These are phyloP conservation scores for Leguminivora glycinivorella DNA, from an alignment of 1,140 invertebrate genomes.

Conservation along the genomic window DNA sequence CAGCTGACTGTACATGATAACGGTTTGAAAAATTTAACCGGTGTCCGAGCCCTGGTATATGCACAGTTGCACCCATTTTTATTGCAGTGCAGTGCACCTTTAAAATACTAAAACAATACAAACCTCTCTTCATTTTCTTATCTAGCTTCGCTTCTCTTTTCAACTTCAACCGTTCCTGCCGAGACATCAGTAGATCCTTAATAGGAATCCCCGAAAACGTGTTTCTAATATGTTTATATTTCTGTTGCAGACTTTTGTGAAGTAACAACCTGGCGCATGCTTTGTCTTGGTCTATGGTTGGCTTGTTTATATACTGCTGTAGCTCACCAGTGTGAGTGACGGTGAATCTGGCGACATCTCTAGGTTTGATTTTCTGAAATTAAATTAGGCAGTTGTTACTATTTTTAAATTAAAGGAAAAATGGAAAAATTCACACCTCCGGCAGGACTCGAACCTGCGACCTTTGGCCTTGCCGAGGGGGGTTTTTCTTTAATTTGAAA, in stretches of 20 bases:
- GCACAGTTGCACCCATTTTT: no score
- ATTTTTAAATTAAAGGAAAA: no score
- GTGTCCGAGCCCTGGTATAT: no score
- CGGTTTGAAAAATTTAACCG: no score
- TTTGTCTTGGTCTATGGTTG: constrained; percentile 59
- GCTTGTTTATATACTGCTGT: constrained; percentile 63
- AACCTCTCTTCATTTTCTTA: constrained; percentile 52
- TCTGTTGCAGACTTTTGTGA: constrained; percentile 63
- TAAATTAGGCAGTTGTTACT: constrained; percentile 30
- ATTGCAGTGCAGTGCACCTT: no score
- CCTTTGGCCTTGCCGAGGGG: no score
- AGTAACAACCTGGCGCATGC: constrained; percentile 66
- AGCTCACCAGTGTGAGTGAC: constrained; percentile 64
- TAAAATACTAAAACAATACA: not conserved
- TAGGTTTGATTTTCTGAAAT: constrained; percentile 69
- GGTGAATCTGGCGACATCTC: constrained; percentile 64
- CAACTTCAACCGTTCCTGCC: constrained; percentile 63
- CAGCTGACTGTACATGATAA: no score
- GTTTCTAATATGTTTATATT: constrained; percentile 61
- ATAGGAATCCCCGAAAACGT: constrained; percentile 65
- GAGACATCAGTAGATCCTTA: constrained; percentile 68
- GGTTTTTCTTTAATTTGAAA: no score
- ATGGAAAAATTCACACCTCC: no score
- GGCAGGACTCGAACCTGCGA: no score
- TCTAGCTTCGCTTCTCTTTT: constrained; percentile 68